These are phyloP conservation scores for Coregonus sp. DNA, from an alignment of 2,797 vertebrate genomes.

Conservation along the genomic window DNA sequence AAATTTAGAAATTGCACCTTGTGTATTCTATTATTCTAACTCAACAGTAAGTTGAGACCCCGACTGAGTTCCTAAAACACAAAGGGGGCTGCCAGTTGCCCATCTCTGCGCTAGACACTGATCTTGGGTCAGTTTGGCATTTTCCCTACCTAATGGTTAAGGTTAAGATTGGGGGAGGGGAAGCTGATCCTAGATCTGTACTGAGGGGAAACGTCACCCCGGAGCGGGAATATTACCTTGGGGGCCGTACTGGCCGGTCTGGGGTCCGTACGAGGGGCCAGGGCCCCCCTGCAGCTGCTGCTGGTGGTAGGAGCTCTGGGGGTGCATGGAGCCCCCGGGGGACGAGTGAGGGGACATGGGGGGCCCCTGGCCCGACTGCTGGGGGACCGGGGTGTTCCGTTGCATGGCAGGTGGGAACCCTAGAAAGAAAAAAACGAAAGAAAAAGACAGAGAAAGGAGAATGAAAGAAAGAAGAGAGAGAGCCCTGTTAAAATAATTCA, in stretches of 20 bases:
- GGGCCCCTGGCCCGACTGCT: slow-evolving; percentile 83
- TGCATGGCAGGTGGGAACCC: slow-evolving; percentile 87
- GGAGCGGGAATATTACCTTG: slow-evolving; percentile 78
- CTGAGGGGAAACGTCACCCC: background rate
- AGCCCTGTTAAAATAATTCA: background rate
- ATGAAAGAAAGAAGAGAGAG: background rate
- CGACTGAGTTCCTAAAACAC: no score
- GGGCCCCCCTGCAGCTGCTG: slow-evolving; percentile 86
- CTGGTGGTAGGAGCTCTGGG: slow-evolving; percentile 79
- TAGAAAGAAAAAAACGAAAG: slow-evolving; percentile 25
- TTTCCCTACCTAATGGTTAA: no score
- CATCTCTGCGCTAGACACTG: no score
- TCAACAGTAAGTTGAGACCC: no score
- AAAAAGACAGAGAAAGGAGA: background rate
- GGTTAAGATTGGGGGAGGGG: no score
- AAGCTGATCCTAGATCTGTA: background rate
- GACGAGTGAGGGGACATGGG: slow-evolving; percentile 87
- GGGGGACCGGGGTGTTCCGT: slow-evolving; percentile 82
- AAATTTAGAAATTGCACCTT: no score
- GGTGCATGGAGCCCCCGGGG: slow-evolving; percentile 72
- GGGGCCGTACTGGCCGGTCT: slow-evolving; percentile 86
- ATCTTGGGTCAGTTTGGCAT: no score
- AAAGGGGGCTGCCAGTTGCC: no score
- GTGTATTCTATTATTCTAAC: no score
- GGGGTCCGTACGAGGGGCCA: slow-evolving; percentile 79